Conservation (phyloP, 2,797 vertebrate genomes). For the Acestrorhynchus altus region DNA sequence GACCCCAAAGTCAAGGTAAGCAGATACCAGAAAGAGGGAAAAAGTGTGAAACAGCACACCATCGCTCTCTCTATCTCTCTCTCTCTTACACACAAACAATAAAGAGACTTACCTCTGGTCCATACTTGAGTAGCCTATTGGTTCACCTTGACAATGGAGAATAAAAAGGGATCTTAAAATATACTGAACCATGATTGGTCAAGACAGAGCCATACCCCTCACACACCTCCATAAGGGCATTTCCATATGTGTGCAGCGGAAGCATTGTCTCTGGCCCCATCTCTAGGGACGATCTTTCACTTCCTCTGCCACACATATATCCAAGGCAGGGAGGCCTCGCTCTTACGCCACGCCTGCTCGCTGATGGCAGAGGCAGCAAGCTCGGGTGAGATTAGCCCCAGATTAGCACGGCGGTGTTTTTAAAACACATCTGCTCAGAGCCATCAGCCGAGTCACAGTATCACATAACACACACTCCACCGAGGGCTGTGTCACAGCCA, state of each 20-base stretch:
- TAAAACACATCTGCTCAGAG: conserved; percentile 16
- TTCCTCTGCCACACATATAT: neutral
- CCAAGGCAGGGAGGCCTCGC: conserved; percentile 13
- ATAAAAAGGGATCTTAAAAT: neutral
- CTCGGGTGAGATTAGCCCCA: conserved; percentile 17
- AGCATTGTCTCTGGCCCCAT: conserved; percentile 1
- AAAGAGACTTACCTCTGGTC: neutral
- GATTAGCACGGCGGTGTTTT: conserved; percentile 6
- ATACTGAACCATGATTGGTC: neutral
- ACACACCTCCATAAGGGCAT: conserved; percentile 46
- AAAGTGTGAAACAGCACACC: conserved; percentile 15
- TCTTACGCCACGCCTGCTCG: conserved; percentile 7
- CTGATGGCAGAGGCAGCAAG: neutral
- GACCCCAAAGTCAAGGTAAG: conserved; percentile 25
- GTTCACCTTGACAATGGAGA: neutral
- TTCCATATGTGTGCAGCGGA: conserved; percentile 31
- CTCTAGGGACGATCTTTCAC: neutral
- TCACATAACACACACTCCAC: conserved; percentile 1
- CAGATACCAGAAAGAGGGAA: conserved; percentile 16
- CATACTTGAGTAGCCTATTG: neutral
- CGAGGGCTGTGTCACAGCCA: conserved; percentile 16
- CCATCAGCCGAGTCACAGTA: conserved; percentile 13
- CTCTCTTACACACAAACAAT: neutral
- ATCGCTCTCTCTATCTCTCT: neutral
- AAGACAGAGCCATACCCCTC: conserved; percentile 23